Evolutionary conservation across 2,888 invertebrate genomes (phyloP).

Genomic region (Watsonalla cultraria): DNA sequence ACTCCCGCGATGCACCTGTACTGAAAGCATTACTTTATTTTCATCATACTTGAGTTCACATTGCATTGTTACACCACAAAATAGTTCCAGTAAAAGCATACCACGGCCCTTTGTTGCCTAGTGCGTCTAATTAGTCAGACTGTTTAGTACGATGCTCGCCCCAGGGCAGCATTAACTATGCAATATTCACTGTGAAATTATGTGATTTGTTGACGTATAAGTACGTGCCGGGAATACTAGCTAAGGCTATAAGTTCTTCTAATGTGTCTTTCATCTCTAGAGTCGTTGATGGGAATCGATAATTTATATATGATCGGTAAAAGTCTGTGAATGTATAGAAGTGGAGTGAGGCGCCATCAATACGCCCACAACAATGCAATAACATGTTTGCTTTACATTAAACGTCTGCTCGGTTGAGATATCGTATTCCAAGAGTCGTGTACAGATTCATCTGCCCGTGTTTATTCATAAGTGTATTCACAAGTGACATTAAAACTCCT

Average conservation of each 20-base stretch:
- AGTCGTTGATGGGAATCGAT: background rate
- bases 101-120: constrained; percentile 66
- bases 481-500: constrained; percentile 66
- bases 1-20: constrained; percentile 37
- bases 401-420: constrained; percentile 48
- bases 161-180: constrained; percentile 53
- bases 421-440: constrained; percentile 72
- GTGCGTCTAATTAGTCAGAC: constrained; percentile 77
- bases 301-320: constrained; percentile 9
- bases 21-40: constrained; percentile 31
- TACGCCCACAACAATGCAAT: constrained; percentile 60
- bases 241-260: constrained; percentile 3
- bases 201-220: constrained; percentile 56
- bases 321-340: constrained; percentile 37
- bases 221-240: constrained; percentile 20
- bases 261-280: background rate
- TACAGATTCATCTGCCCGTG: constrained; percentile 66
- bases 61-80: constrained; percentile 20
- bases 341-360: constrained; percentile 49
- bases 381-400: constrained; percentile 51
- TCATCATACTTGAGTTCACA: constrained; percentile 34
- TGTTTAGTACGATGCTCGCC: constrained; percentile 68
- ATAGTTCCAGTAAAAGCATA: constrained; percentile 30
- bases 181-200: constrained; percentile 60
- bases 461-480: constrained; percentile 64